Evolutionary conservation across 2,888 invertebrate genomes (phyloP).

Genomic region (Caenorhabditis doughertyi): DNA sequence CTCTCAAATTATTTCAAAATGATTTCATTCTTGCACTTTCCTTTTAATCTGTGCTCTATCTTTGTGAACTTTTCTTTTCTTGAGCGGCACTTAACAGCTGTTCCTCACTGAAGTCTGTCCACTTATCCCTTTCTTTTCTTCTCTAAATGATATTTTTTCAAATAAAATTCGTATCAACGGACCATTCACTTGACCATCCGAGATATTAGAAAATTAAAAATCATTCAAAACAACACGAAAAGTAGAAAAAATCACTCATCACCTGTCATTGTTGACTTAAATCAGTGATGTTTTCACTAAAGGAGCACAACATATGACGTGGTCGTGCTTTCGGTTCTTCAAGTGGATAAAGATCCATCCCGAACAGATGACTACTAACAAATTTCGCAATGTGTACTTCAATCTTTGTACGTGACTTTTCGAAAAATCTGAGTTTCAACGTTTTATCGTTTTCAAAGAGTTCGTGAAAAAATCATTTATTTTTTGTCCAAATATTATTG

Average conservation of each 20-base stretch:
- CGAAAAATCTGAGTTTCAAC: not conserved
- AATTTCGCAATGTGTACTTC: slow-evolving; percentile 51
- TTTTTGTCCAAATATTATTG: slow-evolving; percentile 33
- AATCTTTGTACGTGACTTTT: slow-evolving; percentile 38
- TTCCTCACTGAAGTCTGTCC: too few species aligned
- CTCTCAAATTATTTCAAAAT: not conserved
- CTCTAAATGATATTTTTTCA: not conserved
- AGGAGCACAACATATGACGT: slow-evolving; percentile 58
- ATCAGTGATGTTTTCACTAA: slow-evolving; percentile 57
- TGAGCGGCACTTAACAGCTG: slow-evolving; percentile 12
- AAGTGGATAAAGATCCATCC: slow-evolving; percentile 60
- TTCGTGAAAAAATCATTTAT: not conserved
- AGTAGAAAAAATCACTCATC: slow-evolving; percentile 53
- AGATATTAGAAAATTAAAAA: slow-evolving; percentile 29
- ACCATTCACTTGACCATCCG: not conserved
- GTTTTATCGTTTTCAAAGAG: too few species aligned
- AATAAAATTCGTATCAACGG: not conserved
- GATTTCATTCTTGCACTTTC: slow-evolving; percentile 1
- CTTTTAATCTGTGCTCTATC: not conserved
- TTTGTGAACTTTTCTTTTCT: slow-evolving; percentile 1
- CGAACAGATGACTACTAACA: slow-evolving; percentile 31
- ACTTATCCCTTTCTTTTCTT: not conserved
- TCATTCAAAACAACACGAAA: slow-evolving; percentile 30
- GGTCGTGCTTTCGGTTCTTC: slow-evolving; percentile 60
- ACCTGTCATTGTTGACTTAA: slow-evolving; percentile 47